Evolutionary conservation across 2,113 vertebrate genomes (phyloP).

Genomic region (Callipepla californica): DNA sequence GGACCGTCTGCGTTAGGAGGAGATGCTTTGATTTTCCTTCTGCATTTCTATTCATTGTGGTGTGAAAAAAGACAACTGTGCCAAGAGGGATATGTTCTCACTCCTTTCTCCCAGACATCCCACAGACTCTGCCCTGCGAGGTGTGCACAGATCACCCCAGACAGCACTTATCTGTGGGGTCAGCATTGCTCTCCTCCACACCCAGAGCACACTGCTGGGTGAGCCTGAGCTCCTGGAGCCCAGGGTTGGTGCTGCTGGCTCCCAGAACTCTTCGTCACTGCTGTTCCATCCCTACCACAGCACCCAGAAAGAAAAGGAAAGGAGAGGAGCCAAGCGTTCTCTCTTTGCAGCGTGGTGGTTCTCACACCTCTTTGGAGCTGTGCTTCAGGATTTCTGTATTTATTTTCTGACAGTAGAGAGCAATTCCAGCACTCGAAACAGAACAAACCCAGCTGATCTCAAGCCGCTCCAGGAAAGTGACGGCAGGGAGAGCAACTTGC

Average conservation of each 20-base stretch:
- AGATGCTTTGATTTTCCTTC: not conserved
- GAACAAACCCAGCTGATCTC: constrained; percentile 61
- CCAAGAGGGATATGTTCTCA: constrained; percentile 41
- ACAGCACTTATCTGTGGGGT: not conserved
- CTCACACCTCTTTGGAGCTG: not conserved
- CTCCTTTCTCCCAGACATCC: constrained; percentile 37
- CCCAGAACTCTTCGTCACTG: not conserved
- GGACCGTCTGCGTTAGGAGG: constrained; percentile 5
- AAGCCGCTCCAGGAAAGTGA: constrained; percentile 26
- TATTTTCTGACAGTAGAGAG: constrained; percentile 45
- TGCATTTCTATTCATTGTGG: constrained; percentile 48
- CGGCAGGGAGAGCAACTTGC: not conserved
- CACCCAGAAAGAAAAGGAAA: constrained; percentile 18
- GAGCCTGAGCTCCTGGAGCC: constrained; percentile 40
- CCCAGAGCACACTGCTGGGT: not conserved
- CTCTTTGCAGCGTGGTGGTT: not conserved
- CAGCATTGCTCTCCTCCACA: not conserved
- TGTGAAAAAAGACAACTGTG: not conserved
- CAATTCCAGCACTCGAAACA: constrained; percentile 20
- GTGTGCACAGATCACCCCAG: constrained; percentile 13
- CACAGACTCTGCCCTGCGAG: not conserved
- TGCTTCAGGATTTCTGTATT: constrained; percentile 46
- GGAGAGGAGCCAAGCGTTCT: not conserved
- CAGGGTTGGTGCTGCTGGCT: not conserved
- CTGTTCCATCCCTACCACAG: not conserved